Evolutionary conservation across 2,888 invertebrate genomes (phyloP).

Genomic region (Apodemia zela): DNA sequence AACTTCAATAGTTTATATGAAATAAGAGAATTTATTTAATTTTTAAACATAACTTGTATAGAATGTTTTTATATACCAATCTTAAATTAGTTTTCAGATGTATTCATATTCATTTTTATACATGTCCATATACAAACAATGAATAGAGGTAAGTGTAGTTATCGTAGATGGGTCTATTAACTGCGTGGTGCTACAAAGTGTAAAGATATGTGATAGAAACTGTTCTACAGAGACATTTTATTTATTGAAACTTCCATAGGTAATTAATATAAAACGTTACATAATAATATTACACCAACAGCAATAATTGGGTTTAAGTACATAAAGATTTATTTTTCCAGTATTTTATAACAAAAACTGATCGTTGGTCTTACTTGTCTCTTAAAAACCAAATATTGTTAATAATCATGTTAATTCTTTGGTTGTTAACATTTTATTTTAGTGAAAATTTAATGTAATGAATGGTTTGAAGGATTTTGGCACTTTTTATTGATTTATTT

Average conservation of each 20-base stretch:
- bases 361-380: conserved; percentile 51
- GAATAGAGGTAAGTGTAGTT: conserved; percentile 74
- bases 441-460: conserved; percentile 23
- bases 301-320: conserved; percentile 70
- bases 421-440: conserved; percentile 31
- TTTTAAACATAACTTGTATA: conserved; percentile 73
- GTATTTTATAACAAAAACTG: conserved; percentile 36
- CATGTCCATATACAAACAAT: conserved; percentile 75
- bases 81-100: conserved; percentile 79
- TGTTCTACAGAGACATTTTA: conserved; percentile 78
- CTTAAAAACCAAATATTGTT: conserved; percentile 58
- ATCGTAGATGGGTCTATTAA: conserved; percentile 77
- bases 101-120: conserved; percentile 70
- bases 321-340: conserved; percentile 57
- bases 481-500: conserved; percentile 26
- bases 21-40: conserved; percentile 79
- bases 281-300: conserved; percentile 52
- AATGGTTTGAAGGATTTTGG: conserved; percentile 30
- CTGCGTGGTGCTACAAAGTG: conserved; percentile 78
- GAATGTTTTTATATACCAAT: conserved; percentile 74
- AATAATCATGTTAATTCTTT: conserved; percentile 43
- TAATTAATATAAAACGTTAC: conserved; percentile 64
- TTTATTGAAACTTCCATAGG: conserved; percentile 76
- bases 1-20: conserved; percentile 71
- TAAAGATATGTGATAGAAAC: conserved; percentile 79